These are phyloP conservation scores for Psilopogon haemacephalus DNA, from an alignment of 2,113 vertebrate genomes.

Conservation along the genomic window DNA sequence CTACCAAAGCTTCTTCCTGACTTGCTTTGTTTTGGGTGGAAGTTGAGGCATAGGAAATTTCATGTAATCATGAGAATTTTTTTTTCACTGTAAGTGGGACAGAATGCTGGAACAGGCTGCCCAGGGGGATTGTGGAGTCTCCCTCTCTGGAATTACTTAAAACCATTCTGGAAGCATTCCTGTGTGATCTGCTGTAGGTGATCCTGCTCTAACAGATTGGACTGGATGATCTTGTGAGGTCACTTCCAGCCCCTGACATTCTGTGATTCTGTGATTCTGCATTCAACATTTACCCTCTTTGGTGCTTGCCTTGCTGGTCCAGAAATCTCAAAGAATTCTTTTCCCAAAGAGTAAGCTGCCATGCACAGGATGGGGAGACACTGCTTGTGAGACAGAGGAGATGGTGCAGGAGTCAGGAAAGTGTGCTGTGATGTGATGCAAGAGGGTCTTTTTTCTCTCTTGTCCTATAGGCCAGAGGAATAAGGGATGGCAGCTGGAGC, in stretches of 20 bases:
- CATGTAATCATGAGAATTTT: no score
- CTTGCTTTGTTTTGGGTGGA: not conserved
- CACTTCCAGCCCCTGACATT: no score
- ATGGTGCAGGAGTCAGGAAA: not conserved
- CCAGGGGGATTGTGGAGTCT: no score
- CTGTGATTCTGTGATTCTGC: no score
- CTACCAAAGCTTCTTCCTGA: not conserved
- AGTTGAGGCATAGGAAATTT: no score
- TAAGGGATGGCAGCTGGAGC: not conserved
- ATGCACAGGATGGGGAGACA: rapidly evolving
- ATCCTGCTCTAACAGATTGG: no score
- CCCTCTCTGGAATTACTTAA: no score
- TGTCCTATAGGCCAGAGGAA: not conserved
- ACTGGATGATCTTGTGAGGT: no score
- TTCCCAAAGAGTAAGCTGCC: not conserved
- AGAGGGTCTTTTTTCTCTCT: not conserved
- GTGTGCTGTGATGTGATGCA: not conserved
- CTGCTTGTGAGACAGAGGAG: not conserved
- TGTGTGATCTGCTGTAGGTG: no score
- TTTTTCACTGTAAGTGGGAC: no score
- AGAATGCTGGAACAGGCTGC: no score
- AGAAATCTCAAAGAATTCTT: not conserved
- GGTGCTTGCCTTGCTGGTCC: not conserved
- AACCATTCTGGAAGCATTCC: no score
- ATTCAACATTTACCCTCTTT: not conserved